These are phyloP conservation scores for Daboia siamensis DNA, from an alignment of 2,113 vertebrate genomes.

Conservation along the genomic window DNA sequence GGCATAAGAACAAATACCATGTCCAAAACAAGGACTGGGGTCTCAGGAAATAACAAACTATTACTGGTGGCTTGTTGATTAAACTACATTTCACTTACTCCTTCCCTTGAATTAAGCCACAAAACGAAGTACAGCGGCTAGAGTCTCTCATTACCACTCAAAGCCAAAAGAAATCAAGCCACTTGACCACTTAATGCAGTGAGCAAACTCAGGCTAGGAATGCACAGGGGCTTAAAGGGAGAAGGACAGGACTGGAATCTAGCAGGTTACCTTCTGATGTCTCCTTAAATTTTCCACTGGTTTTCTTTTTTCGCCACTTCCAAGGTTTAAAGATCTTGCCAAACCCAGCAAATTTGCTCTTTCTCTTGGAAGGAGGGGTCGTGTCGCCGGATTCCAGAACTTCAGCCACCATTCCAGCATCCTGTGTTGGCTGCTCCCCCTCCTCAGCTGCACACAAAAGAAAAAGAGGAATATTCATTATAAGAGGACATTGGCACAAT, in stretches of 20 bases:
- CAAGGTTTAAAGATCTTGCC: slow-evolving; percentile 99
- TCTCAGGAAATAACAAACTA: not conserved
- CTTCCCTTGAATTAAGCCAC: not conserved
- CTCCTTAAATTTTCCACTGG: slow-evolving; percentile 94
- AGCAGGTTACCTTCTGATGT: slow-evolving; percentile 86
- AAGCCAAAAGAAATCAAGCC: not conserved
- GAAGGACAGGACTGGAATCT: not conserved
- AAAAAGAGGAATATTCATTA: not conserved
- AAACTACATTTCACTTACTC: not conserved
- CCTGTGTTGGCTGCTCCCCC: slow-evolving; percentile 73
- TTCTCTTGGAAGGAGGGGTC: slow-evolving; percentile 89
- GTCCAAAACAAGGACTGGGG: accelerated
- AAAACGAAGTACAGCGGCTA: not conserved
- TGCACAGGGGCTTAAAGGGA: not conserved
- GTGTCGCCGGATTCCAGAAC: slow-evolving; percentile 79
- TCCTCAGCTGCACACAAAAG: slow-evolving; percentile 72
- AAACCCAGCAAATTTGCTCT: slow-evolving; percentile 93
- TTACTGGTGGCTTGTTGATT: not conserved
- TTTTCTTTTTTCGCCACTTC: slow-evolving; percentile 99
- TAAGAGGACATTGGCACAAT: not conserved
- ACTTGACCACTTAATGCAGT: not conserved
- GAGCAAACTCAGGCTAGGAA: not conserved
- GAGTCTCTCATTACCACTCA: not conserved
- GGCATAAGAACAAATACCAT: not conserved
- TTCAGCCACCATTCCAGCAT: slow-evolving; percentile 75